Percentiles rank a stretch among this genome's conserved stretches.
Conservation (phyloP, 2,797 vertebrate species). For the Poecilia velifera region DNA sequence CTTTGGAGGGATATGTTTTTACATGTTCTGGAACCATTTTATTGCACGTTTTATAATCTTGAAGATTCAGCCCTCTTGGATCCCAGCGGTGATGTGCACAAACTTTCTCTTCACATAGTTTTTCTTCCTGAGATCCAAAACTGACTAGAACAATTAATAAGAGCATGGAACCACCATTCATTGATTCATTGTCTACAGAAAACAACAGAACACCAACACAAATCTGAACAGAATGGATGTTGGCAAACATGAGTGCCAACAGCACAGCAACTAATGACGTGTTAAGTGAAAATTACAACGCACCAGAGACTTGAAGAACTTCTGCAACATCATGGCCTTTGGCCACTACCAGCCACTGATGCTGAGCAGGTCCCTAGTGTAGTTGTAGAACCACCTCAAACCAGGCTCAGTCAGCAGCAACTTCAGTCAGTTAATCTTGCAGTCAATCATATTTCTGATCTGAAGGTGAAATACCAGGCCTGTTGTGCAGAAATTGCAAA, state of each 20-base stretch:
- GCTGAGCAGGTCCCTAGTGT: slow-evolving; percentile 3
- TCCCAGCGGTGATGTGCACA: background rate
- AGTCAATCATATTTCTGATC: background rate
- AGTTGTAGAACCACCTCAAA: background rate
- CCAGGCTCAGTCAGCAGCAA: slow-evolving; percentile 6
- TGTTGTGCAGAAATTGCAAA: too few relatives aligned
- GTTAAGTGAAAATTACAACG: background rate
- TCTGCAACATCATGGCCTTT: background rate
- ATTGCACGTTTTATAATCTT: background rate
- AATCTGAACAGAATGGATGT: background rate
- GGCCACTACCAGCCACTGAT: background rate
- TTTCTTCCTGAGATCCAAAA: slow-evolving; percentile 6
- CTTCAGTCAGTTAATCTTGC: slow-evolving; percentile 1
- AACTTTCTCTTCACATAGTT: background rate
- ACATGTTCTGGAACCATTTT: slow-evolving; percentile 6
- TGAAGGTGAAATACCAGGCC: background rate
- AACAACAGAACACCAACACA: background rate
- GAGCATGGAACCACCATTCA: background rate
- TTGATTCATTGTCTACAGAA: background rate
- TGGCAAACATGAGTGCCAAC: background rate
- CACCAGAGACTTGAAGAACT: slow-evolving; percentile 3
- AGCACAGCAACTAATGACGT: background rate
- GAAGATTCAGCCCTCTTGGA: slow-evolving; percentile 1
- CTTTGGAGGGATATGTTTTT: slow-evolving; percentile 5
- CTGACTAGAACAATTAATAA: background rate